Conservation (phyloP, 1,140 invertebrate species). For the Gonioctena quinquepunctata region DNA sequence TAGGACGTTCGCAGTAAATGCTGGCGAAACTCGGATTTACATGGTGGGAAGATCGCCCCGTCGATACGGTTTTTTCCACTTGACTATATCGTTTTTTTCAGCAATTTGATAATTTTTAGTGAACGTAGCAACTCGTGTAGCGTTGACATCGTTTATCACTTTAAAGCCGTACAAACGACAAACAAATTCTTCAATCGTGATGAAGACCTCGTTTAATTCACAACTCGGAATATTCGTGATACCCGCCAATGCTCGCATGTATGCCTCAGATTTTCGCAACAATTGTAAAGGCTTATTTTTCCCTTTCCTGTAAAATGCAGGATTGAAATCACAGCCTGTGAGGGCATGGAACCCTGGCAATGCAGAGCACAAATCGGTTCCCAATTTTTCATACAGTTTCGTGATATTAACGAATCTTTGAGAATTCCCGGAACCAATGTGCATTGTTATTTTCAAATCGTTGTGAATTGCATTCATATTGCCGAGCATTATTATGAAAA, state of each 20-base stretch:
- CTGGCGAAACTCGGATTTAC: too few species aligned
- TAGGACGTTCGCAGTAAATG: too few species aligned
- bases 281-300: constrained; percentile 25
- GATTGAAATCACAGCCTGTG: constrained; percentile 50
- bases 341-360: too few species aligned
- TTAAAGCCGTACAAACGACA: not conserved
- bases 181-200: too few species aligned
- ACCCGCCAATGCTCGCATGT: not conserved
- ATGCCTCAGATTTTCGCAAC: not conserved
- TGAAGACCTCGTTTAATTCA: constrained; percentile 1
- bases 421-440: constrained; percentile 38
- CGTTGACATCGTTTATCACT: not conserved
- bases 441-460: constrained; percentile 37
- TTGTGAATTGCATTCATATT: constrained; percentile 35
- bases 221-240: constrained; percentile 8
- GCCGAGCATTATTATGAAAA: constrained; percentile 43
- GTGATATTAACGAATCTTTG: constrained; percentile 41
- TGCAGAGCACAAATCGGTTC: constrained; percentile 30
- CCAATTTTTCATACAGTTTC: too few species aligned
- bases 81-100: not conserved
- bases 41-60: too few species aligned
- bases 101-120: not conserved
- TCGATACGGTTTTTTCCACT: constrained; percentile 2
- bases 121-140: too few species aligned
- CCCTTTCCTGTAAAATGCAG: constrained; percentile 49